A percentile compares a stretch with the other conserved stretches of the same genome.
These are phyloP conservation scores for Meghimatium bilineatum DNA, from an alignment of 2,888 invertebrate genomes.

Conservation along the genomic window DNA sequence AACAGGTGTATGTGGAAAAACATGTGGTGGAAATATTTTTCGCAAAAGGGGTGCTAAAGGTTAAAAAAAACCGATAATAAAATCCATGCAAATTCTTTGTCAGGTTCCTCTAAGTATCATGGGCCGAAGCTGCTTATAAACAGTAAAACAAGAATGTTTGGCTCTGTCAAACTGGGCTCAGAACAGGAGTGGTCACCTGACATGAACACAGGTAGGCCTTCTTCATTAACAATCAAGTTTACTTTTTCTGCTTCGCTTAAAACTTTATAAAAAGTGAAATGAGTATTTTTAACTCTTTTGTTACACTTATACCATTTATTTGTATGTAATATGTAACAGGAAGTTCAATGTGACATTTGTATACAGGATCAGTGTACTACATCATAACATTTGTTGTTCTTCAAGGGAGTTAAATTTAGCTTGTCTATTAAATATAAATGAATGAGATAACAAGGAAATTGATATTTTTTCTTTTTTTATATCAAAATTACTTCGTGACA, in stretches of 20 bases:
- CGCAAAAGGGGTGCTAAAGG: too few species aligned
- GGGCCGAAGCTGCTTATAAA: slow-evolving; percentile 5
- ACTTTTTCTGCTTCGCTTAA: background rate
- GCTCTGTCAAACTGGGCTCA: slow-evolving; percentile 73
- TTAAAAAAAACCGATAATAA: background rate
- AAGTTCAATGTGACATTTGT: background rate
- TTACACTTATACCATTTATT: too few species aligned
- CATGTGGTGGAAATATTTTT: background rate
- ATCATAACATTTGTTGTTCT: too few species aligned
- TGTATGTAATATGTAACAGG: too few species aligned
- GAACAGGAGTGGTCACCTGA: slow-evolving; percentile 98
- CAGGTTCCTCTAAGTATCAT: slow-evolving; percentile 3
- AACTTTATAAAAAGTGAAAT: background rate
- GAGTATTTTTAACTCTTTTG: background rate
- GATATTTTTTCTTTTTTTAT: too few species aligned
- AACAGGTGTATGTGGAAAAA: background rate
- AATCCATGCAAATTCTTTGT: background rate
- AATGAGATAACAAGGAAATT: too few species aligned
- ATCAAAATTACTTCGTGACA: too few species aligned
- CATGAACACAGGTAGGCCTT: slow-evolving; percentile 89
- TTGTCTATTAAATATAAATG: too few species aligned
- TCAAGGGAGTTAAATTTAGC: too few species aligned
- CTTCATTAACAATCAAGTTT: background rate
- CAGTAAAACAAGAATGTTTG: slow-evolving; percentile 36
- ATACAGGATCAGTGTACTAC: too few species aligned